phyloP scores from a whole-genome alignment of 2,888 invertebrate species.

The Drosophila bunnanda region DNA sequence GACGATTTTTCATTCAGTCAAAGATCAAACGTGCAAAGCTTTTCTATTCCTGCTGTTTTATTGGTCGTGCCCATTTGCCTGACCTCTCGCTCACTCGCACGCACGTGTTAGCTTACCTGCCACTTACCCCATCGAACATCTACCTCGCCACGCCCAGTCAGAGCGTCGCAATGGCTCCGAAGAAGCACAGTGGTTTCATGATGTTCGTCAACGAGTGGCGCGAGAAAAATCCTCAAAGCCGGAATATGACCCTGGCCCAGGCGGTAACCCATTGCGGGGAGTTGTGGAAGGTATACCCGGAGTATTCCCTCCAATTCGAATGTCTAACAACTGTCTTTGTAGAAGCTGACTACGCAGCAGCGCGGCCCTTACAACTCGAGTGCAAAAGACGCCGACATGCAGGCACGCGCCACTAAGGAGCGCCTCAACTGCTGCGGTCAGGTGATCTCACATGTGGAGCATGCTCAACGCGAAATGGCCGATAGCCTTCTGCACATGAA shows the following conservation, averaged over 20 bases:
- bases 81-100: constrained; percentile 18
- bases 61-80: constrained; percentile 5
- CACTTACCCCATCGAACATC: not conserved
- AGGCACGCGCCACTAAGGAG: constrained; percentile 21
- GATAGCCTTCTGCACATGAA: constrained; percentile 70
- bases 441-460: constrained; percentile 62
- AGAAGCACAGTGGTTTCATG: constrained; percentile 77
- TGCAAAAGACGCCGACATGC: constrained; percentile 64
- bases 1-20: not conserved
- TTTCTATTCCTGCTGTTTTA: constrained; percentile 11
- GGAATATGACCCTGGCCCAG: constrained; percentile 44
- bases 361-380: constrained; percentile 70
- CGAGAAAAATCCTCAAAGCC: constrained; percentile 46
- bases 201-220: constrained; percentile 77
- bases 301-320: not conserved
- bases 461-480: constrained; percentile 58
- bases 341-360: constrained; percentile 74
- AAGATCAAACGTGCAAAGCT: not conserved
- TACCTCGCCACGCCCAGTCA: constrained; percentile 6
- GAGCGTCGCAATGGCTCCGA: constrained; percentile 70
- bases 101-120: not conserved
- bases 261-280: constrained; percentile 71
- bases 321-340: not conserved
- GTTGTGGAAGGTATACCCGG: constrained; percentile 74
- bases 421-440: constrained; percentile 75